A percentile compares a stretch with the other conserved stretches of the same genome.
These are phyloP conservation scores for Xanthia icteritia DNA, from an alignment of 2,888 invertebrate genomes.

Conservation along the genomic window DNA sequence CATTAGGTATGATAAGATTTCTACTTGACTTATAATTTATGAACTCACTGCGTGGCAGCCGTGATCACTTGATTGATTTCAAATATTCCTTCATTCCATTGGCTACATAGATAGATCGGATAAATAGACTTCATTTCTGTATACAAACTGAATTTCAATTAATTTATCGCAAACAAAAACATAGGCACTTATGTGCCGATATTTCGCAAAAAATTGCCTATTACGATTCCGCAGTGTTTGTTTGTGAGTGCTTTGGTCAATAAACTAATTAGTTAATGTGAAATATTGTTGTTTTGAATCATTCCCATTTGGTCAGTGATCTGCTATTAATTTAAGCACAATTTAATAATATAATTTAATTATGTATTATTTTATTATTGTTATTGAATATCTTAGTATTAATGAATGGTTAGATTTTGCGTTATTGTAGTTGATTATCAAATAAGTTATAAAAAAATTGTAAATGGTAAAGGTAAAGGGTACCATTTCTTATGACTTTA, in stretches of 20 bases:
- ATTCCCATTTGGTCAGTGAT: conserved; percentile 19
- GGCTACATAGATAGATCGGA: neutral
- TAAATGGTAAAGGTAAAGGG: no score
- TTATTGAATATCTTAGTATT: neutral
- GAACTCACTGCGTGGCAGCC: neutral
- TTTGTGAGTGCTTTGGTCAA: conserved; percentile 49
- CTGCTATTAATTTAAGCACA: neutral
- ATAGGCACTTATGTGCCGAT: neutral
- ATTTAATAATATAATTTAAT: neutral
- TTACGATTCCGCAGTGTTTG: conserved; percentile 18
- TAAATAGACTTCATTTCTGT: neutral
- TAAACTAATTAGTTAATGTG: conserved; percentile 51
- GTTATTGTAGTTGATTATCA: neutral
- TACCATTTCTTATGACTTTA: no score
- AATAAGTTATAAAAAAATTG: neutral
- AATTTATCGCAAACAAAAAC: conserved; percentile 9
- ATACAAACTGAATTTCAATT: neutral
- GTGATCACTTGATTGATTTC: neutral
- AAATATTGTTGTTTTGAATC: conserved; percentile 32
- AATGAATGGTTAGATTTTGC: neutral
- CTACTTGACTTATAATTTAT: no score
- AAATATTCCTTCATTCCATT: neutral
- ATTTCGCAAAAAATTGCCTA: conserved; percentile 22
- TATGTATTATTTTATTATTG: neutral
- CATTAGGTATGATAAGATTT: no score